These are phyloP conservation scores for Zonotrichia leucophrys DNA, from an alignment of 2,113 vertebrate genomes.

Conservation along the genomic window DNA sequence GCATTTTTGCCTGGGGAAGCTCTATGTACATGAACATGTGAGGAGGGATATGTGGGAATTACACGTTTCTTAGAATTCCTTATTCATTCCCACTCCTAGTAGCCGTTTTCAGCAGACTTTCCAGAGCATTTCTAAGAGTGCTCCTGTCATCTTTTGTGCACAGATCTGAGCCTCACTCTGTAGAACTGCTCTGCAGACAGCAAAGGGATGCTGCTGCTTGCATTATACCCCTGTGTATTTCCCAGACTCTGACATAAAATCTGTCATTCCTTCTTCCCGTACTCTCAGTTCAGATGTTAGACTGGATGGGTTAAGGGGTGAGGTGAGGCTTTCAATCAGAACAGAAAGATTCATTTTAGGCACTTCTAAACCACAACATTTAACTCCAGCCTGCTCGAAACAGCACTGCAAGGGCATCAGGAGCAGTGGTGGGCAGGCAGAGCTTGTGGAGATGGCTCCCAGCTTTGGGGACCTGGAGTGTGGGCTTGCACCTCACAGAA, in stretches of 20 bases:
- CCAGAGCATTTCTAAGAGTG: background rate
- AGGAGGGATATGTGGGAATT: background rate
- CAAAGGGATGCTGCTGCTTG: background rate
- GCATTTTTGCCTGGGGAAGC: background rate
- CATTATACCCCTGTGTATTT: background rate
- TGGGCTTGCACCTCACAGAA: background rate
- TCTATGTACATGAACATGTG: fast-evolving
- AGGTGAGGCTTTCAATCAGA: background rate
- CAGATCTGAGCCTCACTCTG: background rate
- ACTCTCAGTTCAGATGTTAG: background rate
- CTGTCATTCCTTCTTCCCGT: background rate
- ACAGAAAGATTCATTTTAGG: background rate
- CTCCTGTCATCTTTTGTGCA: background rate
- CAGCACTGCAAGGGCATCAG: background rate
- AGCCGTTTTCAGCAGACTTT: background rate
- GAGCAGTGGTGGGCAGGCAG: background rate
- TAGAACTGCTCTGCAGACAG: background rate
- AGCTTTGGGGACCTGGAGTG: background rate
- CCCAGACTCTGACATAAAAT: background rate
- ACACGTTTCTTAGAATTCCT: background rate
- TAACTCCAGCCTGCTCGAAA: fast-evolving
- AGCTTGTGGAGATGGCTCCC: background rate
- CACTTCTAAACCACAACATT: background rate
- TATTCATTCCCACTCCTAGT: background rate
- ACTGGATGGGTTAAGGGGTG: background rate